A percentile compares a stretch with the other conserved stretches of the same genome.
Evolutionary conservation across 2,113 vertebrate species (phyloP).

Genomic region (Cololabis saira): DNA sequence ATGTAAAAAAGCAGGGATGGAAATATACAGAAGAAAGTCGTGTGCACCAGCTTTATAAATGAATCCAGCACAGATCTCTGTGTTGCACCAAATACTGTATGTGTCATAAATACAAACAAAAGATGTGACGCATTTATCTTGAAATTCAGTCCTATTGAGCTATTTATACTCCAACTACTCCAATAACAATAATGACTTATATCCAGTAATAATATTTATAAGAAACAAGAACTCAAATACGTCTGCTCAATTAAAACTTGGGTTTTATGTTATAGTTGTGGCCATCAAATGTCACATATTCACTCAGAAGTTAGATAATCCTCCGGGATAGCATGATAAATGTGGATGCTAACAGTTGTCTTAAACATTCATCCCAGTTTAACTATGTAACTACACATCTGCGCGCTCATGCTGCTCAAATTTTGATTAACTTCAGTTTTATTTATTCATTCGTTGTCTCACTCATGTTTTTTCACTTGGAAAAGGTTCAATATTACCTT

Average conservation of each 20-base stretch:
- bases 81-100: conserved; percentile 41
- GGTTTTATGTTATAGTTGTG: neutral
- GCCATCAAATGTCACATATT: no score
- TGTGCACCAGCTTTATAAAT: conserved; percentile 50
- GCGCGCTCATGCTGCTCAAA: neutral
- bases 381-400: neutral
- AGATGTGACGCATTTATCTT: conserved; percentile 3
- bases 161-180: conserved; percentile 11
- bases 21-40: conserved; percentile 4
- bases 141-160: conserved; percentile 4
- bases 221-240: neutral
- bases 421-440: neutral
- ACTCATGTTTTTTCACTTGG: conserved; percentile 59
- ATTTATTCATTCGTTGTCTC: no score
- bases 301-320: no score
- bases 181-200: neutral
- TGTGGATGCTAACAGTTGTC: no score
- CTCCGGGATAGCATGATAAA: no score
- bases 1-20: conserved; percentile 31
- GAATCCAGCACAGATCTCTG: conserved; percentile 51
- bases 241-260: neutral
- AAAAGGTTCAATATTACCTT: conserved; percentile 72
- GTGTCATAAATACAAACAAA: conserved; percentile 4
- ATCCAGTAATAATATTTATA: no score
- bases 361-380: no score